Conservation (phyloP, 2,888 invertebrate species). For the Parnassius apollo region DNA sequence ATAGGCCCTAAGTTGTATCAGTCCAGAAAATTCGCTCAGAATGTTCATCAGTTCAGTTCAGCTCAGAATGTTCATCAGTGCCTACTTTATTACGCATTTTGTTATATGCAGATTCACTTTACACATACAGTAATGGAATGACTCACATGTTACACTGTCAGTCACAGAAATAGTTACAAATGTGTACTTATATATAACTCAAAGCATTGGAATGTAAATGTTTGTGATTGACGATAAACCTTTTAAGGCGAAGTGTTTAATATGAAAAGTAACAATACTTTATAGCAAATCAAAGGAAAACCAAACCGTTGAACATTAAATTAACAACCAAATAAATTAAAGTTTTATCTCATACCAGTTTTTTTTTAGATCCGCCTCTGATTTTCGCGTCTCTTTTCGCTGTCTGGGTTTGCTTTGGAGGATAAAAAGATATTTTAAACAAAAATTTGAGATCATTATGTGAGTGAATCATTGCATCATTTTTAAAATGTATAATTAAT, state of each 20-base stretch:
- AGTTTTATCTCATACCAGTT: too few species aligned
- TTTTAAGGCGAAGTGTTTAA: constrained; percentile 49
- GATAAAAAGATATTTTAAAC: too few species aligned
- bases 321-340: background rate
- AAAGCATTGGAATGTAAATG: constrained; percentile 54
- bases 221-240: constrained; percentile 59
- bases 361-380: too few species aligned
- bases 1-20: too few species aligned
- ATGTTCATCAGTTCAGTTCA: background rate
- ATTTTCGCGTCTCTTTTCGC: too few species aligned
- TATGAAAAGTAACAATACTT: constrained; percentile 44
- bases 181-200: constrained; percentile 33
- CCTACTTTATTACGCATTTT: background rate
- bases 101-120: constrained; percentile 16
- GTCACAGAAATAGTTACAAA: constrained; percentile 39
- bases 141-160: constrained; percentile 32
- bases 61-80: background rate
- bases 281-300: constrained; percentile 25
- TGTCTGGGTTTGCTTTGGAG: too few species aligned
- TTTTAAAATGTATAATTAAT: too few species aligned
- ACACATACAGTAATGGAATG: constrained; percentile 28
- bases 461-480: too few species aligned
- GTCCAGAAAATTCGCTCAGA: background rate
- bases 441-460: too few species aligned
- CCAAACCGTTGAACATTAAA: background rate